These are phyloP conservation scores for Papilio polytes DNA, from an alignment of 1,140 invertebrate genomes.

Conservation along the genomic window DNA sequence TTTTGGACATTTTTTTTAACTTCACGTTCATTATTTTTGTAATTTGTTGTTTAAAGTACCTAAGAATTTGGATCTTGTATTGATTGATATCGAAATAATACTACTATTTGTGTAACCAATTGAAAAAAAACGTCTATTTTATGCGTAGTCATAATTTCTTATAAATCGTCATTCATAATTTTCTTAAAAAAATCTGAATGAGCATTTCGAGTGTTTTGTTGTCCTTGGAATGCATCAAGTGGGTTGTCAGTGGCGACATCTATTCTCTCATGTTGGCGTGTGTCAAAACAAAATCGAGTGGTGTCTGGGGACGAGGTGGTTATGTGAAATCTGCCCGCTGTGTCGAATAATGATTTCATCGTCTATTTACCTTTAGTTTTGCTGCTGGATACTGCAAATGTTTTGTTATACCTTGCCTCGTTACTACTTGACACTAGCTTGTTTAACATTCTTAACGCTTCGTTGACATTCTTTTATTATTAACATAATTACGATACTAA, in stretches of 20 bases:
- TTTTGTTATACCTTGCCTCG: not conserved
- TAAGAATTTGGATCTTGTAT: too few relatives aligned
- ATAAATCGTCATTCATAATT: conserved; percentile 32
- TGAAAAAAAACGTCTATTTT: conserved; percentile 20
- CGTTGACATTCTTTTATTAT: too few relatives aligned
- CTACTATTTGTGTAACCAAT: not conserved
- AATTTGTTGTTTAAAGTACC: too few relatives aligned
- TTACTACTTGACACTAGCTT: not conserved
- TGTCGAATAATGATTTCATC: conserved; percentile 48
- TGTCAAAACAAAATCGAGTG: conserved; percentile 82
- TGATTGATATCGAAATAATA: too few relatives aligned
- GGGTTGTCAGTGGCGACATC: conserved; percentile 54
- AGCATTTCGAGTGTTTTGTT: conserved; percentile 38
- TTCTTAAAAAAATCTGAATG: conserved; percentile 26
- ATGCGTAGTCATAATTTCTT: conserved; percentile 25
- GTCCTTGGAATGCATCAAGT: conserved; percentile 52
- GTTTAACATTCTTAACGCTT: too few relatives aligned
- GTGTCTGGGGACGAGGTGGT: conserved; percentile 67
- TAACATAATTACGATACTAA: too few relatives aligned
- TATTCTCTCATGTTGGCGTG: conserved; percentile 62
- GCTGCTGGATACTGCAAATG: conserved; percentile 17
- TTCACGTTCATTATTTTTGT: too few relatives aligned
- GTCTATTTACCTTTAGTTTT: conserved; percentile 39
- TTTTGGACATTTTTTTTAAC: too few relatives aligned
- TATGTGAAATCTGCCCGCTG: conserved; percentile 62